Evolutionary conservation across 23 tunicate species (phyloP), one percentile per base, ranked within the genome.

Genomic region (Clavelina lepadiformis): DNA sequence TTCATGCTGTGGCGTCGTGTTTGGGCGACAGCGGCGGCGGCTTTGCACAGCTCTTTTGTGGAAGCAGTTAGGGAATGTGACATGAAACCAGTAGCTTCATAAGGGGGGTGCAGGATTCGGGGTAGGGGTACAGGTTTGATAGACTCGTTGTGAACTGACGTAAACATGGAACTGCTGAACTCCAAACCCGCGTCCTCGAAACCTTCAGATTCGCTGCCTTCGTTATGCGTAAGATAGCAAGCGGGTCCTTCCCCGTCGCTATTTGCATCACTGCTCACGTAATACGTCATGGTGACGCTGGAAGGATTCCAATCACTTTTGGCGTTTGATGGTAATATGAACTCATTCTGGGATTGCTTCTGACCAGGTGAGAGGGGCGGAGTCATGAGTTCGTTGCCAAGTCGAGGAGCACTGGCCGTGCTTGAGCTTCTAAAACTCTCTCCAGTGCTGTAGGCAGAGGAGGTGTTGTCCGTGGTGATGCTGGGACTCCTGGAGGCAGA

Each of bases 171-270:
- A 21, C 51, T 68, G n/a, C n/a, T n/a, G 56, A 78, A 78, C 35
- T 78, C 84, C 7, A 78, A 26, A 6, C 84, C 67, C 20, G 84
- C 84, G 59, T 78, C 84, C 7, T 69, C 84, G 38, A 78, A 78
- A 24, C 84, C 84, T 59, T 78, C 84, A 5, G 84, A 78, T 0
- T 68, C 75, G 75, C 84, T 78, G 46, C 41, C 82, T 27, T 78
- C 75, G 47, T 36, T 46, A 34, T 78, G 84, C 21, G 84, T 78
- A 41, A 78, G 62, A 61, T 78, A 78, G 49, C 84, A 78, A 2
- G 84, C 84, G 11, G 84, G 84, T 23, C 75, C 84, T 68, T 78
- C 84, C 22, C 69, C 84, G 61, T 78, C 84, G 35, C 84, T 78
- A 51, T 78, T 78, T 28, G 75, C 84, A 38, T 78, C 84, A 47